These are phyloP conservation scores for Gastrophryne carolinensis DNA, from an alignment of 2,797 vertebrate species.

Conservation along the genomic window DNA sequence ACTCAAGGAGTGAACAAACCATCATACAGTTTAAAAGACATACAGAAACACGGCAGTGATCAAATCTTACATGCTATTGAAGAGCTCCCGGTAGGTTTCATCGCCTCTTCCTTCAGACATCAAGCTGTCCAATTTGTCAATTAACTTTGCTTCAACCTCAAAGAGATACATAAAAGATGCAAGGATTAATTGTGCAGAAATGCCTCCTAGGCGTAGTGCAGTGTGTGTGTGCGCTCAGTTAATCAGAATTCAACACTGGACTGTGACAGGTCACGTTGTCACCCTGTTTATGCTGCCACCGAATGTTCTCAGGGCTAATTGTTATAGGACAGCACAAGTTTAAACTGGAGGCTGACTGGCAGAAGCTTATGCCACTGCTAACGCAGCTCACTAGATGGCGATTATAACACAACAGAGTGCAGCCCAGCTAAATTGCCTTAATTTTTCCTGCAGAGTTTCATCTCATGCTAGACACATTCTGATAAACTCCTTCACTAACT, in stretches of 20 bases:
- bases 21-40: no score
- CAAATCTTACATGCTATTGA: slow-evolving; percentile 85
- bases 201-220: slow-evolving; percentile 48
- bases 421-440: slow-evolving; percentile 62
- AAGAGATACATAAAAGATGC: slow-evolving; percentile 58
- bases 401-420: slow-evolving; percentile 63
- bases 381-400: slow-evolving; percentile 71
- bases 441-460: slow-evolving; percentile 60
- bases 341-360: slow-evolving; percentile 60
- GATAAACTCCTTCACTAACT: slow-evolving; percentile 16
- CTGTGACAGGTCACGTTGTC: slow-evolving; percentile 56
- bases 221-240: slow-evolving; percentile 38
- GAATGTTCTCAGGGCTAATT: slow-evolving; percentile 56
- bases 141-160: slow-evolving; percentile 97
- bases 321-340: slow-evolving; percentile 64
- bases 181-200: slow-evolving; percentile 51
- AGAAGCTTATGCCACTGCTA: slow-evolving; percentile 61
- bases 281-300: slow-evolving; percentile 54
- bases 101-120: slow-evolving; percentile 99
- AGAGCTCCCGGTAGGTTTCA: slow-evolving; percentile 93
- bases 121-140: slow-evolving; percentile 97
- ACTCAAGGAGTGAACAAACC: no score
- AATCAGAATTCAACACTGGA: slow-evolving; percentile 50
- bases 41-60: no score
- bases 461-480: slow-evolving; percentile 36